Conservation (phyloP, 2,113 vertebrate species). For the Tyrannus savana region DNA sequence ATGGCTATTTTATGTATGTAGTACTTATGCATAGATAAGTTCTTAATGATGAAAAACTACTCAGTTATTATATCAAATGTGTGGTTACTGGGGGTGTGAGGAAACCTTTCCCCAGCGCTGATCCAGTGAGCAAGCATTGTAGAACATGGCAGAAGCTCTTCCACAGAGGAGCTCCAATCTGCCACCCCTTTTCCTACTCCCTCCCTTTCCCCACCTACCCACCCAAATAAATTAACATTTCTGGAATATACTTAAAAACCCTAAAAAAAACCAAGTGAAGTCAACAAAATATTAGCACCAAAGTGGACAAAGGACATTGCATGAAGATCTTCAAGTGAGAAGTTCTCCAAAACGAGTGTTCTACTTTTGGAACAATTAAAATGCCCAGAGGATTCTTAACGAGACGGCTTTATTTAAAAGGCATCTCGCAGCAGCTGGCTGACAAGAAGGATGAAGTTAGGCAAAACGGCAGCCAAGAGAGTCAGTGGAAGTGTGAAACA, state of each 20-base stretch:
- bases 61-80: neutral
- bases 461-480: slow-evolving; percentile 41
- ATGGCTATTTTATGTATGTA: neutral
- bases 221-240: neutral
- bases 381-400: neutral
- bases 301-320: neutral
- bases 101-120: rapidly evolving
- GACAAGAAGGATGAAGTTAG: slow-evolving; percentile 52
- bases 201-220: neutral
- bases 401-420: neutral
- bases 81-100: neutral
- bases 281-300: neutral
- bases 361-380: slow-evolving; percentile 18
- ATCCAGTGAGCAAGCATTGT: rapidly evolving
- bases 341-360: neutral
- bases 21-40: neutral
- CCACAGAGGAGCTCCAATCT: neutral
- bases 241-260: neutral
- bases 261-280: neutral
- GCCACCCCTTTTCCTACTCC: neutral
- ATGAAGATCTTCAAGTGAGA: neutral
- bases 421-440: slow-evolving; percentile 21
- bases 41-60: neutral
- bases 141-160: neutral
- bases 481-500: slow-evolving; percentile 52